phyloP scores from a whole-genome alignment of 2,888 invertebrate species.

The Archips crataeganus region DNA sequence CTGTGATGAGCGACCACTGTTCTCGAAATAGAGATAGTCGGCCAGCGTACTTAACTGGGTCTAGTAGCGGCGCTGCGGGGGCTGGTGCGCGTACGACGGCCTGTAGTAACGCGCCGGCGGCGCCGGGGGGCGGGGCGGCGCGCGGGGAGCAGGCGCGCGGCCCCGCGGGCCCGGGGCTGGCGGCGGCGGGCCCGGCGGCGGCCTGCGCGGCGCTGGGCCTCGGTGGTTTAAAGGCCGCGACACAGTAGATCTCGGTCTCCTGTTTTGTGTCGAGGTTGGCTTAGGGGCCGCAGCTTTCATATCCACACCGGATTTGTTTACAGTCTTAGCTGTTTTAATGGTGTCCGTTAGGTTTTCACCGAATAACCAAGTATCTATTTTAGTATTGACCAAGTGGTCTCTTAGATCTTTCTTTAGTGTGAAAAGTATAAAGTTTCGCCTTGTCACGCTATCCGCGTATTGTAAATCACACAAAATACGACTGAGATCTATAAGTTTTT shows the following conservation, averaged over 20 bases:
- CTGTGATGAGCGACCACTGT: too few relatives aligned
- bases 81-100: too few relatives aligned
- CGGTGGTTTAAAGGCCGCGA: slow-evolving; percentile 14
- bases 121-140: slow-evolving; percentile 6
- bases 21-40: too few relatives aligned
- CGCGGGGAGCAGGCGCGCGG: slow-evolving; percentile 16
- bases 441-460: slow-evolving; percentile 12
- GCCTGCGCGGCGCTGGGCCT: slow-evolving; percentile 20
- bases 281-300: slow-evolving; percentile 20
- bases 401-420: too few relatives aligned
- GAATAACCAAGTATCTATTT: slow-evolving; percentile 31
- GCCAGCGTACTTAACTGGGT: too few relatives aligned
- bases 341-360: slow-evolving; percentile 35
- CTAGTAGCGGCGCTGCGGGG: too few relatives aligned
- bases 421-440: too few relatives aligned
- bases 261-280: slow-evolving; percentile 1
- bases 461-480: slow-evolving; percentile 38
- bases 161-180: slow-evolving; percentile 2
- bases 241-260: not conserved
- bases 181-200: slow-evolving; percentile 12
- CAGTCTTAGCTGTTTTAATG: slow-evolving; percentile 35
- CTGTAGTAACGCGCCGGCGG: not conserved
- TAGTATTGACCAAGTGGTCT: too few relatives aligned
- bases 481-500: slow-evolving; percentile 15
- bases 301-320: too few relatives aligned